Conservation (phyloP, 2,888 invertebrate species). For the Cyclophora punctaria region DNA sequence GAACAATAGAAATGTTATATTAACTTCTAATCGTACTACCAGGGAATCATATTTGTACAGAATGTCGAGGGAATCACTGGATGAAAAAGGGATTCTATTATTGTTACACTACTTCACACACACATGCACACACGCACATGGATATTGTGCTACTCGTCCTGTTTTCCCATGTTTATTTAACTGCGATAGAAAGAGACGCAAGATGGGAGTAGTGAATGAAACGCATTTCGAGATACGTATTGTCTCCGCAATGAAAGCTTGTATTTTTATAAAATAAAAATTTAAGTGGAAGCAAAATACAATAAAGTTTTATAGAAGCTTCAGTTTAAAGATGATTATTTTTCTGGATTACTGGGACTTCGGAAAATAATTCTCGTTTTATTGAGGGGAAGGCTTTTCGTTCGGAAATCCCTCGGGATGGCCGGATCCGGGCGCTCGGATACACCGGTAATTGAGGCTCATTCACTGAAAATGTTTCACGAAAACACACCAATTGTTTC, state of each 20-base stretch:
- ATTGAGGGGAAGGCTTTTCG: constrained; percentile 21
- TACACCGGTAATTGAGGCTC: constrained; percentile 38
- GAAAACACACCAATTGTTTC: constrained; percentile 30
- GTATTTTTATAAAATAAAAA: too few species aligned
- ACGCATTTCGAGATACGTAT: too few species aligned
- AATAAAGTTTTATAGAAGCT: constrained; percentile 5
- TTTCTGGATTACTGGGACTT: constrained; percentile 5
- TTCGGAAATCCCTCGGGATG: constrained; percentile 26
- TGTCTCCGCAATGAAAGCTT: too few species aligned
- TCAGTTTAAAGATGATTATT: constrained; percentile 12
- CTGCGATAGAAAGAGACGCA: too few species aligned
- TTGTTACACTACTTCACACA: constrained; percentile 18
- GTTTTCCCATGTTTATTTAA: not conserved
- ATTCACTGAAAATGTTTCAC: constrained; percentile 29
- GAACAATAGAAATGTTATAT: constrained; percentile 15
- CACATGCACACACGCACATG: constrained; percentile 11
- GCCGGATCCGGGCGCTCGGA: constrained; percentile 23
- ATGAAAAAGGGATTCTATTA: constrained; percentile 30
- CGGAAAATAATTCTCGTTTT: constrained; percentile 17
- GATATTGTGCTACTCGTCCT: not conserved
- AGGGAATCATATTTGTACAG: constrained; percentile 40
- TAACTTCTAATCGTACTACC: constrained; percentile 38
- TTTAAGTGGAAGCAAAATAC: too few species aligned
- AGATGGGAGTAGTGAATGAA: too few species aligned
- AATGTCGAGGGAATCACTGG: constrained; percentile 30